Percentiles rank a stretch among this genome's conserved stretches.
phyloP scores from a whole-genome alignment of 1,140 invertebrate species.

The Fopius arisanus region DNA sequence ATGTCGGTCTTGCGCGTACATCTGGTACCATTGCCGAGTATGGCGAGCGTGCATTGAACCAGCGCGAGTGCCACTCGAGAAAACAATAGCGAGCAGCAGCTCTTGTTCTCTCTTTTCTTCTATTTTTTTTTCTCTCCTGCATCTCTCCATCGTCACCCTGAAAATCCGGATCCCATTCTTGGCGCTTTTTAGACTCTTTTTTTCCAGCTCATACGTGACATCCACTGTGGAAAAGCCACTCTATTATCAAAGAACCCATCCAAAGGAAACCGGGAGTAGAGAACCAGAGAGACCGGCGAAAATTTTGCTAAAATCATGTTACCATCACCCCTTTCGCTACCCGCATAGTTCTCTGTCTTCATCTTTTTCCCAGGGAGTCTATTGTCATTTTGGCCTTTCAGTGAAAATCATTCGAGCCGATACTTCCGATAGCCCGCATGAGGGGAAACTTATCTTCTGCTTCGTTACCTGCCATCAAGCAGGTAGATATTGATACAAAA shows the following conservation, averaged over 20 bases:
- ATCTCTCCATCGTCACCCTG: slow-evolving; percentile 52
- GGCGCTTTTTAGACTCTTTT: background rate
- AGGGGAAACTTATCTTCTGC: background rate
- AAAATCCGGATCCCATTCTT: slow-evolving; percentile 54
- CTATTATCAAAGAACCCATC: background rate
- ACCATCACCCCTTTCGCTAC: background rate
- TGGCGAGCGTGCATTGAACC: slow-evolving; percentile 61
- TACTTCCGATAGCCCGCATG: slow-evolving; percentile 60
- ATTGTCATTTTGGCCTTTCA: background rate
- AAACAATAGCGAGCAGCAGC: slow-evolving; percentile 63
- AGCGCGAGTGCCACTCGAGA: slow-evolving; percentile 64
- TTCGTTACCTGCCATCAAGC: background rate
- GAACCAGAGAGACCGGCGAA: background rate
- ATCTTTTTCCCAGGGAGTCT: background rate
- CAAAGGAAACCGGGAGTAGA: no score
- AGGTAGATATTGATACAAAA: background rate
- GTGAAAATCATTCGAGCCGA: slow-evolving; percentile 41
- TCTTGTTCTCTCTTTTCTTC: slow-evolving; percentile 50
- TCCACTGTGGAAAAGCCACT: background rate
- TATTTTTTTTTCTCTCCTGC: slow-evolving; percentile 28
- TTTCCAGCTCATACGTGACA: background rate
- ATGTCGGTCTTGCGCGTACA: slow-evolving; percentile 47
- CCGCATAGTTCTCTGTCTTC: slow-evolving; percentile 36
- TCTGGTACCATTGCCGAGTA: slow-evolving; percentile 52
- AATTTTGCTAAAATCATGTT: background rate